A percentile compares a stretch with the other conserved stretches of the same genome.
Conservation (phyloP, 1,140 invertebrate species). For the Aphidius ervi region DNA sequence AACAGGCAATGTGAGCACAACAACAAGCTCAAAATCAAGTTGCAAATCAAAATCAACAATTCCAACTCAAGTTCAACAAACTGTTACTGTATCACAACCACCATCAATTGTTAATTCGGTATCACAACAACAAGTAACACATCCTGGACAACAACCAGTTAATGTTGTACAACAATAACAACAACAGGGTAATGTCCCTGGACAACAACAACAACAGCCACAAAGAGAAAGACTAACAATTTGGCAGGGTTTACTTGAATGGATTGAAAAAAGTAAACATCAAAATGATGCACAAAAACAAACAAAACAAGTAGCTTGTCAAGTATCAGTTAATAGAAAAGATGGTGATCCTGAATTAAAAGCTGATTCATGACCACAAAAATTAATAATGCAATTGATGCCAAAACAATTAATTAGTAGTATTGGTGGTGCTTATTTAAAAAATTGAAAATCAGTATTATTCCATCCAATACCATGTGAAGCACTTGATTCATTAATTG, state of each 20-base stretch:
- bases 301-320: slow-evolving; percentile 77
- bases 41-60: slow-evolving; percentile 19
- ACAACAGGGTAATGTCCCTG: slow-evolving; percentile 31
- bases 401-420: slow-evolving; percentile 85
- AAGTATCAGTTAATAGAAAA: slow-evolving; percentile 71
- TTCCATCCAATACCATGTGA: slow-evolving; percentile 74
- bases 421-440: slow-evolving; percentile 80
- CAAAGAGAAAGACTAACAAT: slow-evolving; percentile 66
- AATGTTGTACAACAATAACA: too few relatives aligned
- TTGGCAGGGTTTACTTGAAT: slow-evolving; percentile 85
- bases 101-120: slow-evolving; percentile 35
- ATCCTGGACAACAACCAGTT: slow-evolving; percentile 33
- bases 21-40: slow-evolving; percentile 34
- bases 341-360: slow-evolving; percentile 86
- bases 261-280: slow-evolving; percentile 80
- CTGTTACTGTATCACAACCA: slow-evolving; percentile 39
- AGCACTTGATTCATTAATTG: slow-evolving; percentile 76
- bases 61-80: slow-evolving; percentile 43
- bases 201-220: slow-evolving; percentile 28
- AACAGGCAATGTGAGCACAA: slow-evolving; percentile 31
- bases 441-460: slow-evolving; percentile 81
- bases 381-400: slow-evolving; percentile 90
- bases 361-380: slow-evolving; percentile 87
- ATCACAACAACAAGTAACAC: slow-evolving; percentile 37
- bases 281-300: slow-evolving; percentile 70